phyloP scores from a whole-genome alignment of 2,113 vertebrate species.

The Dromaius novaehollandiae region DNA sequence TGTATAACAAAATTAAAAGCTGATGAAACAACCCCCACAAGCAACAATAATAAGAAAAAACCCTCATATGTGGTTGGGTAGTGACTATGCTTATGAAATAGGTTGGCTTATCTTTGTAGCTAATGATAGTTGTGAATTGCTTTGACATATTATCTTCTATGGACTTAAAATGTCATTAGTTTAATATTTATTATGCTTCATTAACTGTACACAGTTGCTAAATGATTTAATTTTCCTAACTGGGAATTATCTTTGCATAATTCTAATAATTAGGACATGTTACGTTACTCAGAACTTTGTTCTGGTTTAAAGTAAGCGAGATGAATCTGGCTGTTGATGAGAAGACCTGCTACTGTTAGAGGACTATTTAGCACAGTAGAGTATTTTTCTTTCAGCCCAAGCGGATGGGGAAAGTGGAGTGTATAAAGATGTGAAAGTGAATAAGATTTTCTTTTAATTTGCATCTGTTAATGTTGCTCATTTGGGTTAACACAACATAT shows the following conservation, averaged over 20 bases:
- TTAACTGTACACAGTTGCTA: slow-evolving; percentile 46
- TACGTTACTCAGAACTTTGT: slow-evolving; percentile 1
- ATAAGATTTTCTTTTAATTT: background rate
- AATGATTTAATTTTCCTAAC: slow-evolving; percentile 59
- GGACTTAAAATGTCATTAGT: slow-evolving; percentile 42
- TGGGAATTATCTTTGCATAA: slow-evolving; percentile 29
- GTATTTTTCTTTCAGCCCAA: background rate
- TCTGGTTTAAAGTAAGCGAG: slow-evolving; percentile 12
- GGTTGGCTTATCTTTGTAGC: background rate
- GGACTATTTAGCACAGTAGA: background rate
- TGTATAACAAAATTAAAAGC: background rate
- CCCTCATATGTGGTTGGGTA: background rate
- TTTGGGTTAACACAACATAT: background rate
- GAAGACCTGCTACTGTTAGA: background rate
- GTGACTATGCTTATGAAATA: background rate
- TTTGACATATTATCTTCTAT: slow-evolving; percentile 27
- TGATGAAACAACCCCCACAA: background rate
- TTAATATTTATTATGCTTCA: slow-evolving; percentile 56
- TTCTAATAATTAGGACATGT: slow-evolving; percentile 28
- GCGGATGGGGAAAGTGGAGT: background rate
- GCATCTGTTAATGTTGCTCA: background rate
- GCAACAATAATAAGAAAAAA: background rate
- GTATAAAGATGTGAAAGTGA: background rate
- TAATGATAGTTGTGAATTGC: slow-evolving; percentile 22
- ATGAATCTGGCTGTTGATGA: slow-evolving; percentile 15